Percentiles rank a stretch among this genome's conserved stretches.
These are phyloP conservation scores for Candidula unifasciata DNA, from an alignment of 2,888 invertebrate genomes.

Conservation along the genomic window DNA sequence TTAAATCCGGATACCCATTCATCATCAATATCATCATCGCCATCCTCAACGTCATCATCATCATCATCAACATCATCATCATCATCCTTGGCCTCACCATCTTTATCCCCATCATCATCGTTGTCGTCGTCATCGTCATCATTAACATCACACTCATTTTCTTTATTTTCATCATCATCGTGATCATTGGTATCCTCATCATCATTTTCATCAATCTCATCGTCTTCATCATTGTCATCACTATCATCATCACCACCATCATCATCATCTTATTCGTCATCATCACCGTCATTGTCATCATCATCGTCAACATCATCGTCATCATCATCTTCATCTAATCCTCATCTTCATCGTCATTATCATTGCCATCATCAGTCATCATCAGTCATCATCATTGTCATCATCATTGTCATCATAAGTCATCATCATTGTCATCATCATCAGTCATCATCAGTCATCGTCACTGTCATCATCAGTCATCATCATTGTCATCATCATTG, in stretches of 20 bases:
- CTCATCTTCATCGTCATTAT: too few relatives aligned
- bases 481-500: conserved; percentile 16
- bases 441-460: conserved; percentile 32
- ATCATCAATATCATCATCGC: too few relatives aligned
- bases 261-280: background rate
- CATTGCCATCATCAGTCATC: too few relatives aligned
- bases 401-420: background rate
- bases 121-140: conserved; percentile 41
- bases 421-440: background rate
- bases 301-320: background rate
- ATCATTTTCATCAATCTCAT: background rate
- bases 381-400: too few relatives aligned
- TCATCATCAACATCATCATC: background rate
- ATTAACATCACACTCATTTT: conserved; percentile 39
- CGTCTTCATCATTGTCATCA: too few relatives aligned
- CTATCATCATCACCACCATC: background rate
- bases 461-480: conserved; percentile 43
- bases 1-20: too few relatives aligned
- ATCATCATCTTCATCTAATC: background rate
- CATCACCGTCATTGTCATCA: background rate
- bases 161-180: background rate
- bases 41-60: too few relatives aligned
- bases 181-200: background rate
- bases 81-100: background rate
- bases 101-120: conserved; percentile 35